Evolutionary conservation across 2,888 invertebrate species (phyloP), one percentile per base, ranked within the genome.

Genomic region (Cenopis cana): DNA sequence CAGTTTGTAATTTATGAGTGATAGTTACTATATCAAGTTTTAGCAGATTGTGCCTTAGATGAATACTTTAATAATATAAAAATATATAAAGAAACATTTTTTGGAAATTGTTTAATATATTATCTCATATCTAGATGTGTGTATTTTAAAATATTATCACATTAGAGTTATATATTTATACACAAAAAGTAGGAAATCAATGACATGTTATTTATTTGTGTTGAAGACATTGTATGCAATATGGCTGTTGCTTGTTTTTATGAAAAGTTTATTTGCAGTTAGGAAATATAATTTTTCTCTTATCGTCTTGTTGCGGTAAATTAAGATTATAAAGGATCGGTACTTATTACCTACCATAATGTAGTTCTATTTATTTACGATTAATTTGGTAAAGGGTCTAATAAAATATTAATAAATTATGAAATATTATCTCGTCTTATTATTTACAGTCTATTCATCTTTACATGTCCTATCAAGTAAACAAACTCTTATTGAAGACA

Each of bases 301-400:
- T 79, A 77, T 84, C 83, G 83, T 87, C 82, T 82, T 81, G 81
- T 82, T 82, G 80, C 78, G 84, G 85, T 84, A 86, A 82, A 84
- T 79, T 88, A 86, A 83, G 82, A 84, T 85, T 85, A 82, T 85
- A 84, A 88, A 85, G 76, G 84, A 85, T 86, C 87, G 89, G 91
- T 93, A 93, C 88, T 90, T 91, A 91, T 84, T 91, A 90, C 90
- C 89, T 91, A 90, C 90, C 89, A 83, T 86, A 84, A 90, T 88
- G 88, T 93, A 92, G 91, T 89, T 92, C 84, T 93, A 93, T 93
- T 93, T 93, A 93, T 93, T 93, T 93, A 91, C 90, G 90, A 88
- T 87, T 93, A 91, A 92, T 93, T 93, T 93, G 93, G 93, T 93
- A 93, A 93, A 92, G 93, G 93, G 93, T 93, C 91, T 93, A 93